phyloP scores from a whole-genome alignment of 2,888 invertebrate species.

The Dysmachus trigonus region DNA sequence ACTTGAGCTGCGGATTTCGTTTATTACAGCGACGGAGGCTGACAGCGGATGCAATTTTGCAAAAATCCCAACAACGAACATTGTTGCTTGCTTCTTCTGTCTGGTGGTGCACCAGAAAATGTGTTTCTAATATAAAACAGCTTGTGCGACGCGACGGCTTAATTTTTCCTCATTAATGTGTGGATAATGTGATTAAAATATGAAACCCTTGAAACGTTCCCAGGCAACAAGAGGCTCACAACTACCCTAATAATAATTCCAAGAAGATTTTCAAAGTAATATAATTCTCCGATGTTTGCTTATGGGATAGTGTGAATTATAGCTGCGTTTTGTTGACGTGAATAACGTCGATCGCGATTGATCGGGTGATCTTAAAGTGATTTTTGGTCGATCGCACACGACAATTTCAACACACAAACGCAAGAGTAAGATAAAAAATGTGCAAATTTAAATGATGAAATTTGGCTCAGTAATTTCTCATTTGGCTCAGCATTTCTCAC shows the following conservation, averaged over 20 bases:
- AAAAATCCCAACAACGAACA: neutral
- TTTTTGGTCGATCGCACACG: no score
- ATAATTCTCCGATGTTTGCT: neutral
- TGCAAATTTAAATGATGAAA: no score
- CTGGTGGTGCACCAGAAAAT: neutral
- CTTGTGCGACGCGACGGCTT: neutral
- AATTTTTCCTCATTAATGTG: neutral
- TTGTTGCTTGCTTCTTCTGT: neutral
- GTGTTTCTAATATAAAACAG: neutral
- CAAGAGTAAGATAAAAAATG: no score
- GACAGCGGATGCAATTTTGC: constrained; percentile 1
- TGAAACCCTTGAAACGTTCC: neutral
- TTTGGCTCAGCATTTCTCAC: no score
- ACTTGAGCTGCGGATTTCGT: constrained; percentile 15
- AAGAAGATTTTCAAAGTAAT: neutral
- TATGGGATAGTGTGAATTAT: neutral
- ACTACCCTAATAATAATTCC: neutral
- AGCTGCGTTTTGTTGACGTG: no score
- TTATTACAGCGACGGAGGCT: neutral
- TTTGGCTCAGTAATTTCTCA: no score
- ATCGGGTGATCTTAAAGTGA: no score
- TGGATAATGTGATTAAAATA: neutral
- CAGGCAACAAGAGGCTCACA: neutral
- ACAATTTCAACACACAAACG: no score
- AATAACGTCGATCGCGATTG: no score